Evolutionary conservation across 2,888 invertebrate genomes (phyloP), one percentile per base, ranked within the genome.

Genomic region (Sabatieria punctata): DNA sequence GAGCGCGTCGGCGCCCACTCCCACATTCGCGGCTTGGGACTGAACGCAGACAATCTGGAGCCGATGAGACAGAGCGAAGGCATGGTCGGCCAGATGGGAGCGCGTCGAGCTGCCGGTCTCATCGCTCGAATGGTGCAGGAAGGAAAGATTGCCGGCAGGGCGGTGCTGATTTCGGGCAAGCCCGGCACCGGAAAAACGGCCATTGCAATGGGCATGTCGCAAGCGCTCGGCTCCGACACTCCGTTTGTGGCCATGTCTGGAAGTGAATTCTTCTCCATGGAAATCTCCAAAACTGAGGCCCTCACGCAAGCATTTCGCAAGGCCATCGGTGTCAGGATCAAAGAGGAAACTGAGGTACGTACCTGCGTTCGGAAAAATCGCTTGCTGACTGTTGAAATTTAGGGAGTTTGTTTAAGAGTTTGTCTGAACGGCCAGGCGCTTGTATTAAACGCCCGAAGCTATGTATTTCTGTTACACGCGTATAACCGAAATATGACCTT

Each of bases 251-350:
- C 86, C 58, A 93, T 97, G 80, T 86, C 93, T 15, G 97, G 91
- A 1, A 91, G 91, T 1, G 97, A 97, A 72, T 91, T 97, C 50
- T 97, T 86, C 68, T 95, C 95, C 0, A 67, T 95, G 51, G 97
- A 97, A 67, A 93, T 99, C 88, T 84, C 91, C 64, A 97, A 97
- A 71, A 97, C 97, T 0, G 97, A 97, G 69, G 93, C 93, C 0
- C 70, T 99, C 2, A 89, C 89, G 1, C 97, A 97, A 67, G 82
- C 95, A 0, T 82, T 97, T 49, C 76, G 95, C 47, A 93, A 91
- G 63, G 73, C 74, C 13, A 95, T 97, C 59, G 95, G 93, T 1
- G 86, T 97, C 2, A 75, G 93, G 57, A 91, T 93, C 53, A 85
- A 84, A 78, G 81, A 66, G 71, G 77, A 72, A 26, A 58, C 56